These are phyloP conservation scores for Nomada hirtipes DNA, from an alignment of 2,888 invertebrate genomes.

Conservation along the genomic window DNA sequence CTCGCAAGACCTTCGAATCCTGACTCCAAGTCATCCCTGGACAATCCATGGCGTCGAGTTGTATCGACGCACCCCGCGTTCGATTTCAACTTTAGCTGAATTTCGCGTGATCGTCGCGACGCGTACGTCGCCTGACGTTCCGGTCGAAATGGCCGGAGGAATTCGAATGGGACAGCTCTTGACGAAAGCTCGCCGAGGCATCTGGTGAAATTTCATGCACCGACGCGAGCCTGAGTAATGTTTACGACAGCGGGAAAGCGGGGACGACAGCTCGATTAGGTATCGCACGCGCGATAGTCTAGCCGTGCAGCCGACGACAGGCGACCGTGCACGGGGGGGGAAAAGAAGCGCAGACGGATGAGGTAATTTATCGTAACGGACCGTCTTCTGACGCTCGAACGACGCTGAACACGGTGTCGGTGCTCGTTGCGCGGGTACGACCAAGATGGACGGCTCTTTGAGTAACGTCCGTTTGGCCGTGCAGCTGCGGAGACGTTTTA, in stretches of 20 bases:
- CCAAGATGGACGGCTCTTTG: neutral
- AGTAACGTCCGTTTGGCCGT: neutral
- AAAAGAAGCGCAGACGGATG: slow-evolving; percentile 42
- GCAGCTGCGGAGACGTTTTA: too few relatives aligned
- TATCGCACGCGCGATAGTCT: slow-evolving; percentile 43
- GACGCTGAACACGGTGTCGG: slow-evolving; percentile 29
- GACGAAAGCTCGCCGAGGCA: slow-evolving; percentile 13
- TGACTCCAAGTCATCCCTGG: too few relatives aligned
- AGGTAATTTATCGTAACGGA: slow-evolving; percentile 47
- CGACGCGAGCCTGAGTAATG: slow-evolving; percentile 50
- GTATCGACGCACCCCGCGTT: neutral
- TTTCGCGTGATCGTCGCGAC: neutral
- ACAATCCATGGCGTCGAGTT: too few relatives aligned
- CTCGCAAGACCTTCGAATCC: neutral
- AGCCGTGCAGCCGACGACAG: slow-evolving; percentile 37
- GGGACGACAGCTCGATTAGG: slow-evolving; percentile 54
- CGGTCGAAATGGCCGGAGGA: neutral
- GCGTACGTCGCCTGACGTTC: neutral
- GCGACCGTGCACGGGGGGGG: neutral
- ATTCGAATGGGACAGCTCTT: neutral
- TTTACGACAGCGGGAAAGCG: slow-evolving; percentile 40
- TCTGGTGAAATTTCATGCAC: slow-evolving; percentile 55
- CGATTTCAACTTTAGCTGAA: neutral
- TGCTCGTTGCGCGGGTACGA: neutral
- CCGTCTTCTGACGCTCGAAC: slow-evolving; percentile 37